phyloP scores from a whole-genome alignment of 2,113 vertebrate species.

The Halcyon malimbica region DNA sequence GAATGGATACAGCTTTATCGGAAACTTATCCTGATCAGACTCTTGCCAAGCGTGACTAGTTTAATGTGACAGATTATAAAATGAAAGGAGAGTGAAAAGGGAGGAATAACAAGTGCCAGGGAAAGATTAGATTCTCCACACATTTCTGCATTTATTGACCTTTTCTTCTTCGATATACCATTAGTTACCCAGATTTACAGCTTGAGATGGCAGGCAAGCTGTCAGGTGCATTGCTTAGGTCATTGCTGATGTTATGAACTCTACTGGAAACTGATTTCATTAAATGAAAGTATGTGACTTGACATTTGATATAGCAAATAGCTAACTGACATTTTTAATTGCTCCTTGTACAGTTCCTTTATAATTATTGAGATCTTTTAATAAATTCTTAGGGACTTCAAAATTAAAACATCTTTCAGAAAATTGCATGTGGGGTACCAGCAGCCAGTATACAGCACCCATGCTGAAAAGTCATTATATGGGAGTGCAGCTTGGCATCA shows the following conservation, averaged over 20 bases:
- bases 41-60: neutral
- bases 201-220: neutral
- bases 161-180: neutral
- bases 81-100: neutral
- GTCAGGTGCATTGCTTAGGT: neutral
- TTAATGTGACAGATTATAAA: slow-evolving; percentile 18
- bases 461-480: neutral
- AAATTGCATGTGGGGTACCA: neutral
- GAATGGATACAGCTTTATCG: neutral
- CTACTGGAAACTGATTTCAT: slow-evolving; percentile 20
- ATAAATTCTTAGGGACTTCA: neutral
- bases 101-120: neutral
- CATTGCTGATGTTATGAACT: neutral
- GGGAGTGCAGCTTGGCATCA: neutral
- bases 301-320: neutral
- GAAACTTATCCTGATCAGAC: neutral
- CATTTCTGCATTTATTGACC: slow-evolving; percentile 40
- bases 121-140: neutral
- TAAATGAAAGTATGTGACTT: neutral
- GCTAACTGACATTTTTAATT: neutral
- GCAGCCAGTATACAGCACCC: neutral
- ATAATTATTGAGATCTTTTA: neutral
- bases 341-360: neutral
- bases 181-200: slow-evolving; percentile 1
- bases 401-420: neutral